Evolutionary conservation across 2,113 vertebrate species (phyloP).

Genomic region (Illadopsis cleaveri): DNA sequence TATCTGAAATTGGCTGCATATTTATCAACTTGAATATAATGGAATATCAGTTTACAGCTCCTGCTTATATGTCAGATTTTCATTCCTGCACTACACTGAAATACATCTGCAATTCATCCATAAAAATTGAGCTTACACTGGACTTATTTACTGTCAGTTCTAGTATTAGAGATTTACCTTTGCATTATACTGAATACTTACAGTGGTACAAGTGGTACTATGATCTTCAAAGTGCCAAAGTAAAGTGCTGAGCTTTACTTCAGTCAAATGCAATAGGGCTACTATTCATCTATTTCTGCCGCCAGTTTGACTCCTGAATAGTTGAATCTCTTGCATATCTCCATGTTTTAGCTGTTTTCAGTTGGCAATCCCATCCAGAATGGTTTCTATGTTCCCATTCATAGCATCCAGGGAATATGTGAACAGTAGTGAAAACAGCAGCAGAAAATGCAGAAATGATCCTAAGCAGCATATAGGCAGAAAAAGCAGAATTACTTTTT

Average conservation of each 20-base stretch:
- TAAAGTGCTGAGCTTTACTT: background rate
- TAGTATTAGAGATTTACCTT: background rate
- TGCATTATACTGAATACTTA: background rate
- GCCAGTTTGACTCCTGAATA: background rate
- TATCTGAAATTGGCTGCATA: background rate
- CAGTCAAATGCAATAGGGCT: background rate
- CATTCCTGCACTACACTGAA: background rate
- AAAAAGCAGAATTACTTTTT: background rate
- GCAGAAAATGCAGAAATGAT: background rate
- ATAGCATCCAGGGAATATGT: background rate
- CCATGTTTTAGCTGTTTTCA: background rate
- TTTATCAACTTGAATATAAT: background rate
- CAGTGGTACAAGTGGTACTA: background rate
- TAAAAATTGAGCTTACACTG: background rate
- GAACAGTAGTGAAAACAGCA: background rate
- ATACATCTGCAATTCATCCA: background rate
- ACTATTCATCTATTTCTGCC: background rate
- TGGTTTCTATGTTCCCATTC: background rate
- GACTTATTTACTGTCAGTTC: background rate
- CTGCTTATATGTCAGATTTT: background rate
- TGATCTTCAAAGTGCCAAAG: background rate
- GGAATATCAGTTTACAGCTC: background rate
- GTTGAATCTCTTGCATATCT: background rate
- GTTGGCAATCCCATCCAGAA: background rate
- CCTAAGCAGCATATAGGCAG: background rate